phyloP scores from a whole-genome alignment of 2,797 vertebrate species.

The Ciconia nigra region DNA sequence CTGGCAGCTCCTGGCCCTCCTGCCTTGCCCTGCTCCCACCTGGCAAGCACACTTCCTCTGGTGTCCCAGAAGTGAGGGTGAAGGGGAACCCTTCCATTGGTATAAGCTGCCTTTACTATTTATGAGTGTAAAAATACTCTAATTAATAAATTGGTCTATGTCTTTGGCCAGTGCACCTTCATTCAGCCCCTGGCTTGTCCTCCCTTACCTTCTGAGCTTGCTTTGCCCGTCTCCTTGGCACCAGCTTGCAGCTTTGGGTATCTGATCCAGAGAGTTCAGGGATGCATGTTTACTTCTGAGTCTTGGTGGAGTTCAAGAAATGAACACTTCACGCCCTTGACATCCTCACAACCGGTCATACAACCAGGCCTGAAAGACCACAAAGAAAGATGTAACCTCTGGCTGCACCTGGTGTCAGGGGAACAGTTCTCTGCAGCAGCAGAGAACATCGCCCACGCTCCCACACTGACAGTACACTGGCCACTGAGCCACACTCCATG shows the following conservation, averaged over 20 bases:
- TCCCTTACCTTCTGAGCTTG: background rate
- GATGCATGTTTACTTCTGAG: background rate
- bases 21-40: background rate
- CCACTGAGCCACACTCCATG: background rate
- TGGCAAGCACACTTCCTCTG: background rate
- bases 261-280: background rate
- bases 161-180: background rate
- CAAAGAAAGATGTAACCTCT: fast-evolving
- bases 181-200: background rate
- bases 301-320: background rate
- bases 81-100: background rate
- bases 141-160: constrained; percentile 51
- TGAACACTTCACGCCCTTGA: background rate
- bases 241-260: background rate
- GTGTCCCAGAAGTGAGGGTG: background rate
- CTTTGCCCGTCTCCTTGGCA: background rate
- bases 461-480: fast-evolving
- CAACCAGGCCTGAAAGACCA: background rate
- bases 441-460: background rate
- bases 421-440: background rate
- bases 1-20: background rate
- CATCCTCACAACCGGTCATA: background rate
- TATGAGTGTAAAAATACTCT: constrained; percentile 56
- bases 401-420: background rate
- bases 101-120: constrained; percentile 52